These are phyloP conservation scores for Drosophila antonietae DNA, from an alignment of 2,888 invertebrate genomes.

Conservation along the genomic window DNA sequence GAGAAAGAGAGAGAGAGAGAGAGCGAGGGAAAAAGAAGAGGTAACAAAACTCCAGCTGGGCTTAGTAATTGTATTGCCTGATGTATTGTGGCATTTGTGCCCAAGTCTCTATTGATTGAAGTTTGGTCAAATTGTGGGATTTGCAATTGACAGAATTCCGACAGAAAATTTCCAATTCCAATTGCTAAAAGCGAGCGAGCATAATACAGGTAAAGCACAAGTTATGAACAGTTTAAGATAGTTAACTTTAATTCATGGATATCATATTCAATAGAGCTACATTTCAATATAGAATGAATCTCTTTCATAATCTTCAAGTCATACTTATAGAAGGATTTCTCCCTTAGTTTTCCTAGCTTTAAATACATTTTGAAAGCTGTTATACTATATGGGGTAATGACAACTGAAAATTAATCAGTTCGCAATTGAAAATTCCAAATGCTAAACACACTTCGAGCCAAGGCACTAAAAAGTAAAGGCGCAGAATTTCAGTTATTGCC, in stretches of 20 bases:
- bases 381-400: slow-evolving; percentile 9
- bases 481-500: slow-evolving; percentile 8
- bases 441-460: slow-evolving; percentile 1
- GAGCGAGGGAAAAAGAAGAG: background rate
- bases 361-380: background rate
- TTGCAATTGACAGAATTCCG: slow-evolving; percentile 58
- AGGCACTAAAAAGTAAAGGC: slow-evolving; percentile 4
- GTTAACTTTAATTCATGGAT: background rate
- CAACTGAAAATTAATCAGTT: slow-evolving; percentile 51
- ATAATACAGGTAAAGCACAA: background rate
- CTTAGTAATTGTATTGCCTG: slow-evolving; percentile 69
- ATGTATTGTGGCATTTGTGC: slow-evolving; percentile 29
- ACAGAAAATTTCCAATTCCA: slow-evolving; percentile 28
- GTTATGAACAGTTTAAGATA: background rate
- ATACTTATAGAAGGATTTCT: too few relatives aligned
- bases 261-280: too few relatives aligned
- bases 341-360: background rate
- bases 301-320: too few relatives aligned
- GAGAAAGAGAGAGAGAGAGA: background rate
- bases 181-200: background rate
- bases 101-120: slow-evolving; percentile 47
- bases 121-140: slow-evolving; percentile 29
- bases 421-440: slow-evolving; percentile 38
- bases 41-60: slow-evolving; percentile 43
- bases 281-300: too few relatives aligned